Base-by-base conservation (phyloP, 2,113 vertebrate genomes). In the Atherinomorus stipes region DNA sequence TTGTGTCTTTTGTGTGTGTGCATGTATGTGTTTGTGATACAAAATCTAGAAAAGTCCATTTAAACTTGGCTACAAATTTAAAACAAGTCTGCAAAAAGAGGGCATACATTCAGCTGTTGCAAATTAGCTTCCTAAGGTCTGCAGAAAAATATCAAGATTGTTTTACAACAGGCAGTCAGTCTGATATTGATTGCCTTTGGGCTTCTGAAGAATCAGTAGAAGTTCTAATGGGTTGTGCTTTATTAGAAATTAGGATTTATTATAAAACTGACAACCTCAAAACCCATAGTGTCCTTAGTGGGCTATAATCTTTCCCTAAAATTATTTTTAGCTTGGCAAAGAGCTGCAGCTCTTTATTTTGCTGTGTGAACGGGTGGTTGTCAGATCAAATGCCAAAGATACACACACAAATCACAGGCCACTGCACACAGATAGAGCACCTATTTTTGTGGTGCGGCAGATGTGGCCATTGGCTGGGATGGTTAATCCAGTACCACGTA, bases 401-500 rank as follows among this genome's bases (percentile, higher is more conserved):
- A 53, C n/a, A 40, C 7, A 76, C 21, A 64, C n/a, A 16, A 31
- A 61, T 37, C 31, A 34, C 61, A 53, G 11, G 22, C 34, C 25
- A 64, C 1, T 74, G 74, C 77, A 79, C 73, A 85, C 47, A 52
- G 37, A 75, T 37, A 70, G 54, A 38, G 74, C 73, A 78, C 74
- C 84, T 77, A 83, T 91, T 90, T 91, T 77, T 84, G 76, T 80
- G 22, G 40, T 56, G 66, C 82, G 82, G 80, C 92, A 95, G 93
- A 91, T 93, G 90, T 92, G 87, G 66, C 86, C 85, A 88, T 89
- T 91, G 93, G 91, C 83, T 80, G 84, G 15, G 65, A 56, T 60
- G 71, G 84, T 89, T 94, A 94, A 94, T 94, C 94, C 92, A 86
- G 90, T 73, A 81, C 89, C 88, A 85, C 73, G 84, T 79, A 86